These are phyloP conservation scores for Nephrotoma guestfalica DNA, from an alignment of 2,888 invertebrate genomes.

Conservation along the genomic window DNA sequence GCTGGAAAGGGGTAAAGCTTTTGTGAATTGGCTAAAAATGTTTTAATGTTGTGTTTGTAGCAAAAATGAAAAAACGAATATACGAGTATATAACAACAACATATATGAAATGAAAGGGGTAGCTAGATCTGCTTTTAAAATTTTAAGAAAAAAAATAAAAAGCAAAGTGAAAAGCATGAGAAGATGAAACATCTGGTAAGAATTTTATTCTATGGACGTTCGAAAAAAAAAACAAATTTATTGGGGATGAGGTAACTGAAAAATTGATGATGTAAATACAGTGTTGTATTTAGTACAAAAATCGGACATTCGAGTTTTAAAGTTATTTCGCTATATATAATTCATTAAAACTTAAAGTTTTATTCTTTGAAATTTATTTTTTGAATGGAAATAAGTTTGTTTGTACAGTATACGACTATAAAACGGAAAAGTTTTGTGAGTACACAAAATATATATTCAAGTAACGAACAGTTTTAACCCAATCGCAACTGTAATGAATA, in stretches of 20 bases:
- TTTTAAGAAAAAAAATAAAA: not conserved
- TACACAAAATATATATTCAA: too few relatives aligned
- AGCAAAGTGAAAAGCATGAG: constrained; percentile 3
- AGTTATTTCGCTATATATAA: not conserved
- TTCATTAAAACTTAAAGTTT: not conserved
- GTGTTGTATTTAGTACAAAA: not conserved
- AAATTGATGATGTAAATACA: not conserved
- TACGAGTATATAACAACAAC: not conserved
- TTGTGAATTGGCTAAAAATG: not conserved
- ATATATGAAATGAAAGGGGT: not conserved
- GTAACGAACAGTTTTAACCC: too few relatives aligned
- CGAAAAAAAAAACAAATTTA: not conserved
- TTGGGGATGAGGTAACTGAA: not conserved
- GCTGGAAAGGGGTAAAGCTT: constrained; percentile 1
- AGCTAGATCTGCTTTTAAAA: not conserved
- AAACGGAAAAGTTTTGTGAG: too few relatives aligned
- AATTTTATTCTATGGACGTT: constrained; percentile 2
- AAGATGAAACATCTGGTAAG: constrained; percentile 2
- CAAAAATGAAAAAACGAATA: not conserved
- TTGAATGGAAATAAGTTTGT: too few relatives aligned
- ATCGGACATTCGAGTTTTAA: not conserved
- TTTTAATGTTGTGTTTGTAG: not conserved
- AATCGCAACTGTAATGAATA: too few relatives aligned
- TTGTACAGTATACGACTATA: too few relatives aligned
- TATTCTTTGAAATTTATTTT: not conserved